These are phyloP conservation scores for Apteryx owenii DNA, from an alignment of 2,113 vertebrate genomes.

Conservation along the genomic window DNA sequence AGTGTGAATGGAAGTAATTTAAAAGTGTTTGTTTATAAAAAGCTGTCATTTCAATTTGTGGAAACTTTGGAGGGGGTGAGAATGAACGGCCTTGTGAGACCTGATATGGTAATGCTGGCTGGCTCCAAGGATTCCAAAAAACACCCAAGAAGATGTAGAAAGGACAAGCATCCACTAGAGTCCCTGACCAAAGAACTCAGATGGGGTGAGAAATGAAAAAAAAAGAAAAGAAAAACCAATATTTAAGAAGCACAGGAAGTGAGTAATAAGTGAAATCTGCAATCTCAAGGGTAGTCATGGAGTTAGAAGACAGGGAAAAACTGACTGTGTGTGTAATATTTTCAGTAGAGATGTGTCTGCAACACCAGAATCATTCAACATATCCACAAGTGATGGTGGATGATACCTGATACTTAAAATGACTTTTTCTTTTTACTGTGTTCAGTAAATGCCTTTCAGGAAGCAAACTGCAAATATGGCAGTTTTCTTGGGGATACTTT, in stretches of 20 bases:
- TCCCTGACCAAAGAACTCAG: background rate
- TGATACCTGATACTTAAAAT: background rate
- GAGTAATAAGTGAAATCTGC: background rate
- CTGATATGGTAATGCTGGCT: background rate
- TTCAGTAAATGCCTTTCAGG: background rate
- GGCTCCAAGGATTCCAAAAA: background rate
- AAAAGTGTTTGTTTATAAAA: constrained; percentile 39
- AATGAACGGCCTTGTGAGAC: background rate
- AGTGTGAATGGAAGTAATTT: constrained; percentile 55
- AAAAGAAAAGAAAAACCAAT: background rate
- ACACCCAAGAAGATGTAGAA: background rate
- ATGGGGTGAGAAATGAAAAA: background rate
- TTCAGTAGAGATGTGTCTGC: background rate
- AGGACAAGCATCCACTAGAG: background rate
- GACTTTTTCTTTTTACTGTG: background rate
- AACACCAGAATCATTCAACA: background rate
- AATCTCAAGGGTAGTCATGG: background rate
- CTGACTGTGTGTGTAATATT: background rate
- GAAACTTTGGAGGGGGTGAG: background rate
- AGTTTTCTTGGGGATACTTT: background rate
- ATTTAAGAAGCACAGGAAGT: background rate
- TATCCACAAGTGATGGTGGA: background rate
- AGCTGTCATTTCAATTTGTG: constrained; percentile 1
- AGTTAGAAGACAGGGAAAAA: background rate
- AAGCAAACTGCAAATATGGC: background rate